These are phyloP conservation scores for Haplochromis vanheusdeni DNA, from an alignment of 2,113 vertebrate species.

Conservation along the genomic window DNA sequence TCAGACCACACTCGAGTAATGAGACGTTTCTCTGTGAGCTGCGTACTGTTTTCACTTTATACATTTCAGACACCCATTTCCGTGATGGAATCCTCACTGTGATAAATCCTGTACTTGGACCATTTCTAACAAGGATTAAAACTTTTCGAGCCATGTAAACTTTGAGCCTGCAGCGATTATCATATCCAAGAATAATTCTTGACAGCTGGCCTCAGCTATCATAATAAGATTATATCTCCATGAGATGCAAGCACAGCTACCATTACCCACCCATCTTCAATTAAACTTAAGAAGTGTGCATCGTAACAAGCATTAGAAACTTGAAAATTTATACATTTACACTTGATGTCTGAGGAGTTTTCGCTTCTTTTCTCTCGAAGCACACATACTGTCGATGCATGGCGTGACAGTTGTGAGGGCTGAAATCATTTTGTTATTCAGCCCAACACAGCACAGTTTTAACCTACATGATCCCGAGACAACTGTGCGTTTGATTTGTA, in stretches of 20 bases:
- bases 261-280: neutral
- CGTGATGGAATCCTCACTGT: neutral
- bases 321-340: neutral
- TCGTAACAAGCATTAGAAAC: neutral
- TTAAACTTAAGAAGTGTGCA: slow-evolving; percentile 1
- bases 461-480: neutral
- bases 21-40: neutral
- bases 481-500: neutral
- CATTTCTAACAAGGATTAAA: slow-evolving; percentile 18
- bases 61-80: neutral
- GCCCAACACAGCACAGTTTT: neutral
- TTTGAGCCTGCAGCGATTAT: slow-evolving; percentile 13
- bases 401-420: neutral
- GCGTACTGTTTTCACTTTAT: neutral
- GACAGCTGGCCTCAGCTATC: slow-evolving; percentile 2
- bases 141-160: neutral
- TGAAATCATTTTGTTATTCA: neutral
- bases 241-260: neutral
- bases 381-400: neutral
- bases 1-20: neutral
- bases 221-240: slow-evolving; percentile 34
- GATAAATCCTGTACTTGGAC: neutral
- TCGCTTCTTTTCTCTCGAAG: neutral
- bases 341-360: neutral
- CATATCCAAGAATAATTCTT: slow-evolving; percentile 32